Base-by-base conservation (phyloP, 2,113 vertebrate species). In the Gnathonemus longibarbis region DNA sequence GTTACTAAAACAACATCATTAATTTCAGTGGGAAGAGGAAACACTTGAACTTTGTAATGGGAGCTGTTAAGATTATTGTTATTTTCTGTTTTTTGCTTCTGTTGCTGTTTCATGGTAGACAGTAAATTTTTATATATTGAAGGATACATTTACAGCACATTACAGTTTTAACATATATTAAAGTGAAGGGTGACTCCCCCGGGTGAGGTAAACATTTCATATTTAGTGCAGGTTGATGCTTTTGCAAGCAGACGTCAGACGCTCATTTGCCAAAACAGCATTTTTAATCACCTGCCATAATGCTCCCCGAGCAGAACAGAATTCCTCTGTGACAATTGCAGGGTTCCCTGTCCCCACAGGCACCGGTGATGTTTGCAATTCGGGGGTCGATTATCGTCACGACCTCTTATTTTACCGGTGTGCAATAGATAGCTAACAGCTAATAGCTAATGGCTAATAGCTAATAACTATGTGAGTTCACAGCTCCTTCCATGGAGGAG, bases 321-420 rank as follows among this genome's bases (percentile, higher is more conserved):
- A 83, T 83, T 83, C 42, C 8, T 48, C 83, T 84, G 15, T 48
- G 42, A 84, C 6, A 24, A 42, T 10, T 84, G 48, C 94, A 91
- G n/a, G 88, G 7, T 94, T 94, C 90, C 92, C 93, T 91, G 89
- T 95, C 93, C 95, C 92, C 92, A 91, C 94, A 92, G 95, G 95
- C 95, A 95, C 96, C 95, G 94, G 93, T 92, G 56, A 94, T 50
- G 90, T 93, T 95, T 93, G 94, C 92, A 93, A 94, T 92, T 92
- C 86, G 91, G 95, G 95, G 96, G 96, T 94, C 94, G 94, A 94
- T 96, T 95, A 95, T 95, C 96, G 95, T 95, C 97, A 95, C 95
- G 95, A 96, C 96, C 97, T 94, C 95, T 96, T 95, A 95, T 96
- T 96, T 96, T 93, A 93, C 93, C 94, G 94, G 8, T 87, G 48